Evolutionary conservation across 2,888 invertebrate species (phyloP), one percentile per base, ranked within the genome.

Genomic region (Pseudoips prasinana): DNA sequence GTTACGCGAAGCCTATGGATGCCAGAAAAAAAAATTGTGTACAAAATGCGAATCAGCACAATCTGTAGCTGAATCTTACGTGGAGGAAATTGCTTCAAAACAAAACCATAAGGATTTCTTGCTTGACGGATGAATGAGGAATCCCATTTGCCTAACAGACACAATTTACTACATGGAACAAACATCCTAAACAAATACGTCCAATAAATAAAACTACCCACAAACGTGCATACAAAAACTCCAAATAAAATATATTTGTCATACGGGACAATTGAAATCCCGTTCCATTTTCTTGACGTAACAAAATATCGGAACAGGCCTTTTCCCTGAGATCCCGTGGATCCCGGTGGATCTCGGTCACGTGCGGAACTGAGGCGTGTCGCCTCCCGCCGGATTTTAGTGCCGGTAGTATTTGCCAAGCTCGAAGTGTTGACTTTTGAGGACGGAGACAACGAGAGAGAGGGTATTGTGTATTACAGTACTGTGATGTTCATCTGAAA

Each of bases 281-380:
- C 22, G 39, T 40, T 39, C 39, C 29, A 56, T 51, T 55, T 56
- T 49, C 45, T 29, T 25, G 8, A 32, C 35, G 39, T 45, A 41
- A 46, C 51, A 41, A 54, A 46, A 64, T 55, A 66, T 60, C 45
- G 46, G 43, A 50, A 44, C 39, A 53, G 46, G 54, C 58, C 50
- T 57, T 58, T 54, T 54, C 46, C 36, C 30, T 23, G 28, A 41
- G 29, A 43, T 40, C 33, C 31, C 35, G 27, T 20, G 41, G 39
- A 43, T 43, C 40, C 31, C 42, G 30, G 7, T 18, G 36, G 31
- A 49, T 46, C 24, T 37, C 36, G 41, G 48, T 56, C 60, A 58
- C 60, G 60, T 57, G 36, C 43, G 34, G 37, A 22, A 25, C 46
- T 39, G 37, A 26, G 29, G 34, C 27, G 33, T 35, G 33, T 44